A percentile compares a stretch with the other conserved stretches of the same genome.
These are phyloP conservation scores for Rapana venosa DNA, from an alignment of 2,888 invertebrate genomes.

Conservation along the genomic window DNA sequence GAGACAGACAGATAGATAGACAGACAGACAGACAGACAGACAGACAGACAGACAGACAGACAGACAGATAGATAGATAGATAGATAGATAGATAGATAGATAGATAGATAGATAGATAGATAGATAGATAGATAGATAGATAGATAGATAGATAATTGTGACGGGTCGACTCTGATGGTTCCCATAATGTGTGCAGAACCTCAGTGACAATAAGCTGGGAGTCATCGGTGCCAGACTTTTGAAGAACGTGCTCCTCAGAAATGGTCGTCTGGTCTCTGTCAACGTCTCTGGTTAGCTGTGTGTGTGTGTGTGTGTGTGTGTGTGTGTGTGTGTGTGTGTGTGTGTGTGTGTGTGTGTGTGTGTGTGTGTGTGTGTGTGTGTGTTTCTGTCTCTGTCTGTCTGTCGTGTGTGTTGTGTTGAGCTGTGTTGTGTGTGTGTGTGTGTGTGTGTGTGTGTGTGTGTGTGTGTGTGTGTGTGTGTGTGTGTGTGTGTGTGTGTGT, in stretches of 20 bases:
- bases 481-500: too few relatives aligned
- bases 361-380: not conserved
- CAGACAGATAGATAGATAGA: too few relatives aligned
- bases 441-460: too few relatives aligned
- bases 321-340: slow-evolving; percentile 10
- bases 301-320: slow-evolving; percentile 5
- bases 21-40: too few relatives aligned
- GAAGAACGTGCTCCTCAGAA: slow-evolving; percentile 58
- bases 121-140: too few relatives aligned
- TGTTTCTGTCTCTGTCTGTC: not conserved
- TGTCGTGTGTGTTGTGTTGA: not conserved
- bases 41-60: too few relatives aligned
- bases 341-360: not conserved
- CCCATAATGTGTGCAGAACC: slow-evolving; percentile 52
- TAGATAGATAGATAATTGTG: not conserved
- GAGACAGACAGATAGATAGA: too few relatives aligned
- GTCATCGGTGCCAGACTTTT: slow-evolving; percentile 59
- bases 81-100: too few relatives aligned
- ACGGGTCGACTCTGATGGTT: not conserved
- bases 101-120: too few relatives aligned
- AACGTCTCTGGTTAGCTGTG: slow-evolving; percentile 62
- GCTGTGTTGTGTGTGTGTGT: too few relatives aligned
- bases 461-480: too few relatives aligned
- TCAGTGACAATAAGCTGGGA: slow-evolving; percentile 66
- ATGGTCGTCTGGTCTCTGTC: slow-evolving; percentile 57